These are phyloP conservation scores for Rhea americana DNA, from an alignment of 2,113 vertebrate species.

Conservation along the genomic window DNA sequence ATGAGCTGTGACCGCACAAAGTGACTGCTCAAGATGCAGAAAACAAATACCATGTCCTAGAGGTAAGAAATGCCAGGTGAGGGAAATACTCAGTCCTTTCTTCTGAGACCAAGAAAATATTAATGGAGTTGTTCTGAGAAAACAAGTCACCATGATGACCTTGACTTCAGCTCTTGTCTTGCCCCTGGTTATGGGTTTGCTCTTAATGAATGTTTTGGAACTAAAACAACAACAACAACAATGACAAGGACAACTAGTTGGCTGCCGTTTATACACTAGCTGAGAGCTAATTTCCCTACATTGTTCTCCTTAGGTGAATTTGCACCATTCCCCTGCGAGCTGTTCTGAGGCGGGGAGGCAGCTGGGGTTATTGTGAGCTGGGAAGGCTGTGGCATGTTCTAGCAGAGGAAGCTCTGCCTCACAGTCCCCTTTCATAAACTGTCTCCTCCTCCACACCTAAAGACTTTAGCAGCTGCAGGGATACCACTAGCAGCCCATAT, in stretches of 20 bases:
- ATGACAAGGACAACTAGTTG: background rate
- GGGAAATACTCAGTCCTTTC: background rate
- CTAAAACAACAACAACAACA: background rate
- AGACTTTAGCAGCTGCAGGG: background rate
- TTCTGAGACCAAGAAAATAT: background rate
- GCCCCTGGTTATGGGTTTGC: background rate
- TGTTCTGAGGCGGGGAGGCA: background rate
- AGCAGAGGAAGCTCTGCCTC: background rate
- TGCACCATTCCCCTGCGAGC: background rate
- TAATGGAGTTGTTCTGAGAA: background rate
- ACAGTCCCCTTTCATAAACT: rapidly evolving
- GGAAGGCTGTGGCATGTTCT: background rate
- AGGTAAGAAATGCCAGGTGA: background rate
- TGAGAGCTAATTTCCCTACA: background rate
- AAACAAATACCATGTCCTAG: background rate
- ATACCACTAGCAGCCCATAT: background rate
- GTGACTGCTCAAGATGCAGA: background rate
- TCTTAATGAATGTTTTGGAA: background rate
- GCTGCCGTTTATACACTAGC: background rate
- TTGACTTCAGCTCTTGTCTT: background rate
- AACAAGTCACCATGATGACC: background rate
- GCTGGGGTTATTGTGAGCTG: background rate
- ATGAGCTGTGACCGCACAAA: background rate
- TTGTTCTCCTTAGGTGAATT: background rate
- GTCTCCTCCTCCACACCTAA: rapidly evolving